These are phyloP conservation scores for Amniataba percoides DNA, from an alignment of 2,797 vertebrate genomes.

Conservation along the genomic window DNA sequence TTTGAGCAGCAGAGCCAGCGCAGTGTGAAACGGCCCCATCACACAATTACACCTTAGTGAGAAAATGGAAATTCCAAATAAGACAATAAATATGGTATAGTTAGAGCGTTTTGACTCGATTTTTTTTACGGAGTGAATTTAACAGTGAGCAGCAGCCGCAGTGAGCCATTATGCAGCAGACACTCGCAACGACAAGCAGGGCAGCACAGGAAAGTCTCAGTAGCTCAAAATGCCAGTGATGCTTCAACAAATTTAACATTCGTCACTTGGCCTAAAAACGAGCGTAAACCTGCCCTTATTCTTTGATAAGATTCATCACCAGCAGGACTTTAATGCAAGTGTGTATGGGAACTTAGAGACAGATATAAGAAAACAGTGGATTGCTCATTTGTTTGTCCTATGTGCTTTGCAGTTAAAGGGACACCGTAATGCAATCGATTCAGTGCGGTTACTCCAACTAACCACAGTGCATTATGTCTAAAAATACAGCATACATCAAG, in stretches of 20 bases:
- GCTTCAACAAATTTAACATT: neutral
- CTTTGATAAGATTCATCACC: neutral
- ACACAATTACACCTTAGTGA: constrained; percentile 34
- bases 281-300: neutral
- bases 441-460: constrained; percentile 8
- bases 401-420: constrained; percentile 24
- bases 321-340: neutral
- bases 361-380: constrained; percentile 3
- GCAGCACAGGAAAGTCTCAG: neutral
- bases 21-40: constrained; percentile 59
- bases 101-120: constrained; percentile 6
- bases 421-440: constrained; percentile 19
- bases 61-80: constrained; percentile 4
- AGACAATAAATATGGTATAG: constrained; percentile 1
- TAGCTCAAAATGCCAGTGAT: neutral
- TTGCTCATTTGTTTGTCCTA: constrained; percentile 19
- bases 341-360: neutral
- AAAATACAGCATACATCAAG: constrained; percentile 53
- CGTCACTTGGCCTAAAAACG: neutral
- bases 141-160: too few relatives aligned
- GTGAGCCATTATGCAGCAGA: too few relatives aligned
- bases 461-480: constrained; percentile 56
- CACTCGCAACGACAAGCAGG: too few relatives aligned
- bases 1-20: constrained; percentile 28
- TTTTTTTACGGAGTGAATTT: neutral